Evolutionary conservation across 2,113 vertebrate genomes (phyloP).

Genomic region (Plectropomus leopardus): DNA sequence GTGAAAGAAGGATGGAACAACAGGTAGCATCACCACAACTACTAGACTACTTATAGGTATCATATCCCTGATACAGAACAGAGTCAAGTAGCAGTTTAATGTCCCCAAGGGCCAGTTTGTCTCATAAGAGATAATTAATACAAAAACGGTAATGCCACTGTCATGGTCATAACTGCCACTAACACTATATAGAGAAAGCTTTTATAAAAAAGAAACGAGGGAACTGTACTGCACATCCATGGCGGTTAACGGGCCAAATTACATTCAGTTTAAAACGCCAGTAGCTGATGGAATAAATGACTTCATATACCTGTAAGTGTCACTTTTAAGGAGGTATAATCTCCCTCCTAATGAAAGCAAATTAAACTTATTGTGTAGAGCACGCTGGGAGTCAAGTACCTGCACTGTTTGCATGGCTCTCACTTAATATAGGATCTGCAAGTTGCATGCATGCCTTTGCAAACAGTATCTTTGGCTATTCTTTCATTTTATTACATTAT

Average conservation of each 20-base stretch:
- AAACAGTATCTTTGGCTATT: background rate
- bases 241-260: background rate
- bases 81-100: background rate
- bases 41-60: background rate
- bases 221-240: background rate
- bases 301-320: background rate
- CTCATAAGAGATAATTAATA: background rate
- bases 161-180: too few species aligned
- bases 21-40: background rate
- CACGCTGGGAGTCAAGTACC: background rate
- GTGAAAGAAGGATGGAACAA: background rate
- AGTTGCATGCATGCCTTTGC: too few species aligned
- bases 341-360: background rate
- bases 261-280: background rate
- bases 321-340: background rate
- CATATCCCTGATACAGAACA: background rate
- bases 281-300: background rate
- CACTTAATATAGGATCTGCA: background rate
- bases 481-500: background rate
- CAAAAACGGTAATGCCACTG: background rate
- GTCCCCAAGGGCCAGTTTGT: background rate
- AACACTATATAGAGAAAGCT: background rate
- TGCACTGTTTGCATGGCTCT: background rate
- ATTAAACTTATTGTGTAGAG: background rate
- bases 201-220: background rate